phyloP scores from a whole-genome alignment of 2,797 vertebrate species.

The Periophthalmus magnuspinnatus region DNA sequence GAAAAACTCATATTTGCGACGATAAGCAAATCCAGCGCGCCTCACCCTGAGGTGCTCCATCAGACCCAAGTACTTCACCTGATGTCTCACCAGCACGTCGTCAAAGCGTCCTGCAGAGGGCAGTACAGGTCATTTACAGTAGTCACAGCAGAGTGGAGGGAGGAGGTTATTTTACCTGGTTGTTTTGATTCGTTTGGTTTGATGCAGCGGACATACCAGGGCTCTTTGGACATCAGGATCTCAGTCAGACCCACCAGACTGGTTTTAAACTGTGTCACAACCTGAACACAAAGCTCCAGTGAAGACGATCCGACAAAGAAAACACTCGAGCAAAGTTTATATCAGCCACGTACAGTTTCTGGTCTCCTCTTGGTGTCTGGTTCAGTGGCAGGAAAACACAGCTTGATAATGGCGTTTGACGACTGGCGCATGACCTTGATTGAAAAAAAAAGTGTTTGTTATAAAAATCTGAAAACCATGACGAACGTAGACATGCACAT shows the following conservation, averaged over 20 bases:
- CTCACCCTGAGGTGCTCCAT: slow-evolving; percentile 95
- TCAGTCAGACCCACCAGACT: slow-evolving; percentile 90
- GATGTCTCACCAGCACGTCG: slow-evolving; percentile 87
- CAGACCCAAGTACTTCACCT: slow-evolving; percentile 95
- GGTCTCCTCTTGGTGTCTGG: slow-evolving; percentile 86
- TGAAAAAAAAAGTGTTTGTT: not conserved
- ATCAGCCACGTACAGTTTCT: slow-evolving; percentile 76
- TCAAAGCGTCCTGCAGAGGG: slow-evolving; percentile 84
- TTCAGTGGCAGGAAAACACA: slow-evolving; percentile 84
- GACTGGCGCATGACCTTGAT: slow-evolving; percentile 87
- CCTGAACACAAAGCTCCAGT: slow-evolving; percentile 67
- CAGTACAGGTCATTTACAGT: slow-evolving; percentile 9
- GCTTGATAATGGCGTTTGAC: slow-evolving; percentile 85
- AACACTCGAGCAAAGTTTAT: not conserved
- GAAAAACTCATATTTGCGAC: slow-evolving; percentile 90
- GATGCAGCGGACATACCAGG: slow-evolving; percentile 93
- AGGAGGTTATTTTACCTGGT: slow-evolving; percentile 72
- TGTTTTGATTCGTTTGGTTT: slow-evolving; percentile 93
- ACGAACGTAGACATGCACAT: slow-evolving; percentile 39
- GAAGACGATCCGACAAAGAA: not conserved
- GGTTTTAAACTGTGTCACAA: slow-evolving; percentile 95
- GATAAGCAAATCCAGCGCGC: slow-evolving; percentile 90
- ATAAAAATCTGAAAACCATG: not conserved
- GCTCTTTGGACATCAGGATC: slow-evolving; percentile 92
- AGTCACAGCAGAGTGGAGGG: not conserved